Evolutionary conservation across 2,888 invertebrate genomes (phyloP).

Genomic region (Apotomis betuletana): DNA sequence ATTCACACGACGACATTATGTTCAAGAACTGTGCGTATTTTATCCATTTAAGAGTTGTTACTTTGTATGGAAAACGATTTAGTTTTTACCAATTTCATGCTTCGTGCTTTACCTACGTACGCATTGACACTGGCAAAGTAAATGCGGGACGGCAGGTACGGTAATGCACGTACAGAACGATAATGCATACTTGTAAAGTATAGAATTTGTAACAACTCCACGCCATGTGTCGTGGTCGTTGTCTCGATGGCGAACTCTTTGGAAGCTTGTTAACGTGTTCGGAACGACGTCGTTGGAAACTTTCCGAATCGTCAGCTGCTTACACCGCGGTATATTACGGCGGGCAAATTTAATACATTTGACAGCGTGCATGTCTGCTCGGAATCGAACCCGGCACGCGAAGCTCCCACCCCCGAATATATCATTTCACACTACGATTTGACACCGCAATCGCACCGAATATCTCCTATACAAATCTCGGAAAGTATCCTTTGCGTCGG

Average conservation of each 20-base stretch:
- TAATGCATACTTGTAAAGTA: no score
- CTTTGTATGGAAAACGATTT: no score
- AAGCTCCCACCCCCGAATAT: conserved; percentile 65
- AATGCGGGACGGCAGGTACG: no score
- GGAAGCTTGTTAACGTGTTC: conserved; percentile 32
- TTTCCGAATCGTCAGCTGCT: conserved; percentile 24
- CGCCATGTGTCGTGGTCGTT: conserved; percentile 4
- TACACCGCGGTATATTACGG: conserved; percentile 49
- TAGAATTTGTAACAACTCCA: no score
- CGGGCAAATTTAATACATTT: conserved; percentile 66
- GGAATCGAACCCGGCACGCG: conserved; percentile 72
- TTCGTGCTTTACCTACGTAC: no score
- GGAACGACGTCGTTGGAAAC: conserved; percentile 22
- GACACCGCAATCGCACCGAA: conserved; percentile 66
- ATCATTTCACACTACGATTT: conserved; percentile 78
- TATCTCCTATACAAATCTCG: conserved; percentile 43
- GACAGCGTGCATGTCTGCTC: conserved; percentile 67
- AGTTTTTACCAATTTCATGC: no score
- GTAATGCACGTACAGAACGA: no score
- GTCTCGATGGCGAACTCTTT: conserved; percentile 24
- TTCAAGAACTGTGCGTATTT: no score
- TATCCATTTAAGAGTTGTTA: no score
- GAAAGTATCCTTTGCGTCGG: conserved; percentile 55
- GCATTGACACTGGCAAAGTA: no score
- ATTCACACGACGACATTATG: no score